phyloP scores from a whole-genome alignment of 2,888 invertebrate genomes.

The Rhaphigaster nebulosa region DNA sequence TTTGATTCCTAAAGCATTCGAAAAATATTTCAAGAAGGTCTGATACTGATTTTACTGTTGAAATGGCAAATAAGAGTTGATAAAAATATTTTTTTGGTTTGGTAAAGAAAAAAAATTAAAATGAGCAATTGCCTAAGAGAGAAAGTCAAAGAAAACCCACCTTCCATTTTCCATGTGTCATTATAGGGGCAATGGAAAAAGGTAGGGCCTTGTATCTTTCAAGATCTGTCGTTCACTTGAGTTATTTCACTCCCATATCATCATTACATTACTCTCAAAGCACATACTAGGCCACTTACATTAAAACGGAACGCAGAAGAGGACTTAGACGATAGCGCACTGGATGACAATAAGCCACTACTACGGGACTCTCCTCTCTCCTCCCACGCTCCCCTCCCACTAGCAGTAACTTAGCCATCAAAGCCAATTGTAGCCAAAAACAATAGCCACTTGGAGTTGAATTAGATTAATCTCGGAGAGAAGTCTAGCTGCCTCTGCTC shows the following conservation, averaged over 20 bases:
- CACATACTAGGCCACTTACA: too few species aligned
- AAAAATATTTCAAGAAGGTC: too few species aligned
- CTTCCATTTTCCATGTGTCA: neutral
- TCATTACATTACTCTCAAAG: neutral
- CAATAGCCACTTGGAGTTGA: neutral
- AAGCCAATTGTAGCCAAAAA: slow-evolving; percentile 25
- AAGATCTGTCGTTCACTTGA: neutral
- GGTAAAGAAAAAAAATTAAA: too few species aligned
- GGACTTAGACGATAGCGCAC: neutral
- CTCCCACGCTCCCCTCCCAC: neutral
- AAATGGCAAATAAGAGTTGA: too few species aligned
- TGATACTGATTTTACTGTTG: too few species aligned
- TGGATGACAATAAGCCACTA: neutral
- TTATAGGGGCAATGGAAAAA: neutral
- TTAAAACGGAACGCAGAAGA: neutral
- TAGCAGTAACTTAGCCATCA: slow-evolving; percentile 10
- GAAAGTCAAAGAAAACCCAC: too few species aligned
- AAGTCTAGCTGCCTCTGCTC: neutral
- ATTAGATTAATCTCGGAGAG: slow-evolving; percentile 5
- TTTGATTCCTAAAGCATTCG: too few species aligned
- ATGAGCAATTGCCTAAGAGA: too few species aligned
- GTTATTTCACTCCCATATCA: neutral
- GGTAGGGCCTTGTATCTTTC: neutral
- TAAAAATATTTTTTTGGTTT: too few species aligned
- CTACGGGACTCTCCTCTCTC: neutral